Conservation (phyloP, 2,888 invertebrate genomes). For the Amphipoea lucens region DNA sequence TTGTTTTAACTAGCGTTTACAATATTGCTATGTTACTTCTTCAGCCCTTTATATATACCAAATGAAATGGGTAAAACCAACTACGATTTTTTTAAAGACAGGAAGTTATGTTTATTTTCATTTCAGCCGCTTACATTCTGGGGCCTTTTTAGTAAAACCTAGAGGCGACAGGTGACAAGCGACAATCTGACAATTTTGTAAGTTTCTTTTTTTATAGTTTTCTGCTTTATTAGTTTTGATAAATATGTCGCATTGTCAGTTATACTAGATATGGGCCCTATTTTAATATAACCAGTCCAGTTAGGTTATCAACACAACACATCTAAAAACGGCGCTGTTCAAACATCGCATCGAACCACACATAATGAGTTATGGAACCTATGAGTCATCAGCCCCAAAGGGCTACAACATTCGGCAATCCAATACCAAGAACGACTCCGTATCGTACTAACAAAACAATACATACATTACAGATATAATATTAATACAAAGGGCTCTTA, state of each 20-base stretch:
- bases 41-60: not conserved
- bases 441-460: slow-evolving; percentile 44
- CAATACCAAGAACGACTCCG: slow-evolving; percentile 41
- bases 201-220: not conserved
- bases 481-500: slow-evolving; percentile 75
- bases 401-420: slow-evolving; percentile 44
- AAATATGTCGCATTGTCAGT: too few species aligned
- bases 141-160: not conserved
- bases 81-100: not conserved
- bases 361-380: not conserved
- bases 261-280: not conserved
- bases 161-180: not conserved
- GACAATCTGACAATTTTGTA: not conserved
- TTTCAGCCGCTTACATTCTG: not conserved
- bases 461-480: slow-evolving; percentile 59
- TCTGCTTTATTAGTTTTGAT: not conserved
- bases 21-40: not conserved
- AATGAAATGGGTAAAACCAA: not conserved
- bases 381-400: slow-evolving; percentile 25
- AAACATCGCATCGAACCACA: slow-evolving; percentile 1
- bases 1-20: not conserved
- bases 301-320: not conserved
- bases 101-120: not conserved
- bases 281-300: not conserved
- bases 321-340: not conserved